phyloP scores from a whole-genome alignment of 2,113 vertebrate genomes.

The Ptyas mucosa region DNA sequence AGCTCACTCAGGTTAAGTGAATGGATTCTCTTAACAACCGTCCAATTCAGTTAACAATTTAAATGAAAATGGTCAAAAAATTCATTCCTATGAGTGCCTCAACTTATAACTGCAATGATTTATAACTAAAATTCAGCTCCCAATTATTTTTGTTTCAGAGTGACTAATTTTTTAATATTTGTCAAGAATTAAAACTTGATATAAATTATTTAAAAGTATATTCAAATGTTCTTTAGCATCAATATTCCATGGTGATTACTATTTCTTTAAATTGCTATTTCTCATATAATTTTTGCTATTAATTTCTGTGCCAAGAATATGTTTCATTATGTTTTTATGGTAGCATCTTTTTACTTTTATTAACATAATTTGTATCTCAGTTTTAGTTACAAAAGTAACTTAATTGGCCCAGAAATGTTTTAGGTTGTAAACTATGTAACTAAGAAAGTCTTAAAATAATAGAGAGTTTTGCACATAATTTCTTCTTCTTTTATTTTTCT shows the following conservation, averaged over 20 bases:
- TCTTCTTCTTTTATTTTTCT: not conserved
- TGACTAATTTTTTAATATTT: not conserved
- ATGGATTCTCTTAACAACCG: not conserved
- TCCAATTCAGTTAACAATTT: not conserved
- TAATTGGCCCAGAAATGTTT: not conserved
- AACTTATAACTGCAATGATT: not conserved
- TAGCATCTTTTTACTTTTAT: not conserved
- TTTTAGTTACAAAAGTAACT: not conserved
- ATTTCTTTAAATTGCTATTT: not conserved
- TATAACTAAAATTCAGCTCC: not conserved
- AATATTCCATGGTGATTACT: not conserved
- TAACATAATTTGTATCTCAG: not conserved
- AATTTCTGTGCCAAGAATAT: not conserved
- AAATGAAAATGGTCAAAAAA: not conserved
- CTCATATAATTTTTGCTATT: not conserved
- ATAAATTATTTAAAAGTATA: not conserved
- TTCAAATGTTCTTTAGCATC: not conserved
- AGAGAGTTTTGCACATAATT: not conserved
- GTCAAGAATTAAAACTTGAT: not conserved
- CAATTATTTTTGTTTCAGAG: not conserved
- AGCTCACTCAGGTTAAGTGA: not conserved
- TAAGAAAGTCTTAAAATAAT: not conserved
- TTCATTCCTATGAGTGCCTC: not conserved
- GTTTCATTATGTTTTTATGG: not conserved
- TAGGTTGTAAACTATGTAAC: not conserved